Evolutionary conservation across 37 sponge, comb jelly and placozoan species (phyloP).

Genomic region (Petrosia ficiformis): DNA sequence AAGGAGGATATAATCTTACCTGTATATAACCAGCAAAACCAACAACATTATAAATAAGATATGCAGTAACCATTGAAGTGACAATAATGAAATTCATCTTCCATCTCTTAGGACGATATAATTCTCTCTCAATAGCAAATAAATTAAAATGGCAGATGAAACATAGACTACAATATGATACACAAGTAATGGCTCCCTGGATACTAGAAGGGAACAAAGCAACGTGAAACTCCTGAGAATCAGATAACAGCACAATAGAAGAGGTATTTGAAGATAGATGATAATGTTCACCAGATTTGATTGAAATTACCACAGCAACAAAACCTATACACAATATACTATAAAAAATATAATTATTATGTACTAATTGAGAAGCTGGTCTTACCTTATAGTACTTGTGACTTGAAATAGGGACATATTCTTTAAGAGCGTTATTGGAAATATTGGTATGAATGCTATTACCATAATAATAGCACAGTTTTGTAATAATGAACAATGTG

Average conservation of each 20-base stretch:
- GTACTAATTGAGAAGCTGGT: background rate
- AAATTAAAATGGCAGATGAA: constrained; percentile 84
- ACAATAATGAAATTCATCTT: constrained; percentile 36
- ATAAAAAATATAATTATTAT: background rate
- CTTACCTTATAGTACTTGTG: constrained; percentile 60
- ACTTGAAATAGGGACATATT: constrained; percentile 61
- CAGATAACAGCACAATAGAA: background rate
- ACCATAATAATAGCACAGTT: constrained; percentile 53
- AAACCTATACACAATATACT: constrained; percentile 33
- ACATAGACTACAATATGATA: constrained; percentile 65
- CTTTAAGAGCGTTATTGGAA: constrained; percentile 64
- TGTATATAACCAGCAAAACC: constrained; percentile 49
- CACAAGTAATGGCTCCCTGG: constrained; percentile 21
- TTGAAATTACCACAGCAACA: constrained; percentile 10
- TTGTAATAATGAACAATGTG: constrained; percentile 34
- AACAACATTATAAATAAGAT: constrained; percentile 54
- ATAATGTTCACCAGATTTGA: background rate
- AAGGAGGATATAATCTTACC: constrained; percentile 34
- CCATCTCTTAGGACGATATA: constrained; percentile 22
- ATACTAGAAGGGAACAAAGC: background rate
- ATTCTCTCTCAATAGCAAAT: constrained; percentile 66
- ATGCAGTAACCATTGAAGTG: constrained; percentile 35
- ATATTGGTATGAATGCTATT: constrained; percentile 73
- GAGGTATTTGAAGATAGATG: background rate
- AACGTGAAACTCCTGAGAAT: background rate